Evolutionary conservation across 1,140 invertebrate species (phyloP), one percentile per base, ranked within the genome.

Genomic region (Drosophila albomicans): DNA sequence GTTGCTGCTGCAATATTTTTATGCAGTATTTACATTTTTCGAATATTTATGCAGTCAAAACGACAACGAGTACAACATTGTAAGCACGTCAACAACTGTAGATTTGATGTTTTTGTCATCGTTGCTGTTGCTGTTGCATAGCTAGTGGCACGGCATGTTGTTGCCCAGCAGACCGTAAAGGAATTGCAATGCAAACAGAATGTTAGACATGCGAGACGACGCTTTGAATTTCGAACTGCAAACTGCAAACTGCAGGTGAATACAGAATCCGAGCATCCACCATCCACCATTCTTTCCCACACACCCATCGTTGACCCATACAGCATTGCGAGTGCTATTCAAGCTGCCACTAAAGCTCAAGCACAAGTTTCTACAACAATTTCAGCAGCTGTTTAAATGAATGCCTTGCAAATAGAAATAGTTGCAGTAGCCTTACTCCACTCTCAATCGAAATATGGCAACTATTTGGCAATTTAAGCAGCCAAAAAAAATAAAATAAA

Each of bases 141-240:
- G 58, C 58, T 67, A 13, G 30, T 62, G 48, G 65, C 71, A 78
- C 43, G 32, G 58, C 67, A 74, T 80, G 71, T 72, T 63, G 68
- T 67, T 75, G 49, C 61, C 67, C 78, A 87, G 68, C 78, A 87
- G 82, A 87, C 82, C 72, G 82, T 71, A 77, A 81, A 79, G 82
- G 72, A 78, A 82, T 86, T 77, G 82, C 76, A 87, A 77, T 82
- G 76, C 79, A 86, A 86, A 87, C 82, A 82, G 79, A 67, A 87
- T 87, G 54, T 75, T 77, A 74, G 79, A 77, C 82, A 87, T 76
- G 75, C 51, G 38, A 71, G 73, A 76, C 68, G 61, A 66, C 62
- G 68, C 74, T 75, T 58, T 71, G 46, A 76, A 66, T 70, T 75
- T 72, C 30, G 45, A 71, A 71, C 62, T 75, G 20, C 3, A 25